Conservation (phyloP, 2,888 invertebrate species). For the Sinohyriopsis cumingii region DNA sequence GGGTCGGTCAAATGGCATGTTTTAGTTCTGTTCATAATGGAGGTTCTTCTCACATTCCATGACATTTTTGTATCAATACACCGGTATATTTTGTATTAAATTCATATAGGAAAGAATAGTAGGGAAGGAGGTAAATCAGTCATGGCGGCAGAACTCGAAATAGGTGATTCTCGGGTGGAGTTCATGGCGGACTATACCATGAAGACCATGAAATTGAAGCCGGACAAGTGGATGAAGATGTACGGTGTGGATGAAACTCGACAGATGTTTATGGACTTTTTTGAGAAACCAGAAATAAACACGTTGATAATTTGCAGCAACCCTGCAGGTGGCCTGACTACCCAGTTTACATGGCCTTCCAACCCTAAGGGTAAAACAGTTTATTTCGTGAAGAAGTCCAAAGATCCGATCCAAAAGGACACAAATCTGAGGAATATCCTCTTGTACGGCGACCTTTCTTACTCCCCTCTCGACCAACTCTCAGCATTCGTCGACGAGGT, state of each 20-base stretch:
- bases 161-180: slow-evolving; percentile 83
- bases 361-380: slow-evolving; percentile 76
- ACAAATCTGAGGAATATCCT: slow-evolving; percentile 78
- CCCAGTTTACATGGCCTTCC: slow-evolving; percentile 88
- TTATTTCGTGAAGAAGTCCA: slow-evolving; percentile 86
- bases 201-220: slow-evolving; percentile 85
- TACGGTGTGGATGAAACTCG: slow-evolving; percentile 72
- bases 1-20: no score
- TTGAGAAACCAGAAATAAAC: slow-evolving; percentile 69
- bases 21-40: no score
- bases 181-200: slow-evolving; percentile 84
- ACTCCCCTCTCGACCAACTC: slow-evolving; percentile 92
- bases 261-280: slow-evolving; percentile 69
- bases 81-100: no score
- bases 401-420: slow-evolving; percentile 78
- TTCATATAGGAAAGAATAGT: no score
- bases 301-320: slow-evolving; percentile 60
- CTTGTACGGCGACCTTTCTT: slow-evolving; percentile 88
- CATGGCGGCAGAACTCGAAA: slow-evolving; percentile 66
- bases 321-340: slow-evolving; percentile 76
- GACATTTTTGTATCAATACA: no score
- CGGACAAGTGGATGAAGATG: slow-evolving; percentile 93
- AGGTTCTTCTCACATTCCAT: no score
- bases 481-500: slow-evolving; percentile 93
- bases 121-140: no score